These are phyloP conservation scores for Bursaphelenchus okinawaensis DNA, from an alignment of 2,888 invertebrate species.

Conservation along the genomic window DNA sequence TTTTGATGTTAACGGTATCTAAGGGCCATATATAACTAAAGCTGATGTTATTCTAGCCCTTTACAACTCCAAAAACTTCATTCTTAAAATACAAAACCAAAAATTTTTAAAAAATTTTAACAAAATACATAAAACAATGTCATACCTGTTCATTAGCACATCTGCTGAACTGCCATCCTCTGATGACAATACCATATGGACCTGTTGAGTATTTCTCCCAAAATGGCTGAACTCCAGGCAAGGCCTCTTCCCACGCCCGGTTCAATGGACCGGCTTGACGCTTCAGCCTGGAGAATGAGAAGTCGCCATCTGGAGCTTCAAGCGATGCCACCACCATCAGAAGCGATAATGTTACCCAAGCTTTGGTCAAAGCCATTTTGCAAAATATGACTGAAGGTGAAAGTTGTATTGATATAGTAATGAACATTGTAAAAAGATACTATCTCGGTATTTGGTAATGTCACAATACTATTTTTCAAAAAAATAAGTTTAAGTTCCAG, in stretches of 20 bases:
- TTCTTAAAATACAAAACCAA: too few species aligned
- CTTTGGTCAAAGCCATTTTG: background rate
- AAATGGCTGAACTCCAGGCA: conserved; percentile 53
- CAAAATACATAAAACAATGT: background rate
- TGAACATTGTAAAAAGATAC: too few species aligned
- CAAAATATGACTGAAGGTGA: background rate
- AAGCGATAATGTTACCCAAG: background rate
- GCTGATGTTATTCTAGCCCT: too few species aligned
- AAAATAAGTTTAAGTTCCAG: too few species aligned
- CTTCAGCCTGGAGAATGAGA: conserved; percentile 12
- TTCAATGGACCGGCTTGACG: conserved; percentile 22
- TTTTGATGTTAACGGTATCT: too few species aligned
- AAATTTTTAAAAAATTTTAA: background rate
- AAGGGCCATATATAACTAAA: too few species aligned
- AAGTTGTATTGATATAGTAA: too few species aligned
- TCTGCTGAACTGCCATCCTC: conserved; percentile 57
- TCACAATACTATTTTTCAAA: too few species aligned
- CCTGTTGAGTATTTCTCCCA: conserved; percentile 57
- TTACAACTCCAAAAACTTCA: too few species aligned
- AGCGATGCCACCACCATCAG: background rate
- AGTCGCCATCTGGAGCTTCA: conserved; percentile 7
- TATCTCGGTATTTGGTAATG: too few species aligned
- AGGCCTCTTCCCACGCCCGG: conserved; percentile 54
- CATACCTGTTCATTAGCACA: conserved; percentile 55
- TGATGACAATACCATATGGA: conserved; percentile 54